Evolutionary conservation across 2,797 vertebrate genomes (phyloP), one percentile per base, ranked within the genome.

Genomic region (Cheracebus regulus): DNA sequence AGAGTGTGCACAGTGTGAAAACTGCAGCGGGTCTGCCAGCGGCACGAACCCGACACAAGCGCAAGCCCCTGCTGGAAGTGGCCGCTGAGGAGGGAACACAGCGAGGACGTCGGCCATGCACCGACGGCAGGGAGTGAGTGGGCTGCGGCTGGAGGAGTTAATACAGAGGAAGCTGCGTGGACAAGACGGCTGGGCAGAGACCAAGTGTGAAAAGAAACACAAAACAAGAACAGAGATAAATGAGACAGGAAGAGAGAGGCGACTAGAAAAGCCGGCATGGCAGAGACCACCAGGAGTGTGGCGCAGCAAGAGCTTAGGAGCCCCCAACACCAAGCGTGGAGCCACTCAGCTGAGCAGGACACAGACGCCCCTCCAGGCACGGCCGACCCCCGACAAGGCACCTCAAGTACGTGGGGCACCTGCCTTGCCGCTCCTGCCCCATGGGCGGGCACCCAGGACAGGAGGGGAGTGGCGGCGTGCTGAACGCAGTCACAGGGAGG

Each of bases 61-160:
- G 33, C 83, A 83, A 78, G 93, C 78, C 94, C 73, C 82, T 30
- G 90, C 46, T 5, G 39, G 79, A 78, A 79, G 89, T 36, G 7
- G 58, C 96, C 7, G 57, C 72, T 19, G 2, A 86, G 83, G 83
- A 75, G 80, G 86, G 44, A 78, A 80, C 75, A 5, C 84, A 95
- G 97, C 88, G 92, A 90, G 88, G 95, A 95, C 78, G 85, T 90
- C 97, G 98, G 98, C 97, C 97, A 98, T 98, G 98, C 98, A 96
- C 95, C 97, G 20, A 91, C 79, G 97, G 97, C 95, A 95, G 96
- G 97, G 1, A 98, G 97, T 89, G 90, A 93, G 73, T n/a, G 93
- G 92, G 97, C 97, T 88, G 97, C 89, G 92, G 73, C 88, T 58
- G 64, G 67, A 55, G 22, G 55, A 89, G 79, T 46, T 85, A 81